Conservation (phyloP, 30 jellyfish, hydroid and myxozoan genomes). For the Sanderia malayensis region DNA sequence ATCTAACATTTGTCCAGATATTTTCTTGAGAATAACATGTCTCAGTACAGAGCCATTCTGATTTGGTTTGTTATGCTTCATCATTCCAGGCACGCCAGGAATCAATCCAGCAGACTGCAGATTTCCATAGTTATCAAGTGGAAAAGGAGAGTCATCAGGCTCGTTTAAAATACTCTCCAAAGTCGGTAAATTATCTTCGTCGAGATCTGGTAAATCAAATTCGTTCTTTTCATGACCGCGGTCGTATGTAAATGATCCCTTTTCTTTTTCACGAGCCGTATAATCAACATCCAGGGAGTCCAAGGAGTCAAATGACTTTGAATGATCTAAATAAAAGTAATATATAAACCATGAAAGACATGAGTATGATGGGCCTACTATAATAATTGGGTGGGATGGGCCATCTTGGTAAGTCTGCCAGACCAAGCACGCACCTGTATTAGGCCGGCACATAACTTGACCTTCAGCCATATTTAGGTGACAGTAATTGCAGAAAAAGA, state of each 20-base stretch:
- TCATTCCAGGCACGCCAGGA: constrained; percentile 68
- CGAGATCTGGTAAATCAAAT: constrained; percentile 79
- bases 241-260: constrained; percentile 57
- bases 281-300: constrained; percentile 79
- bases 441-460: no score
- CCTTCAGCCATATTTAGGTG: no score
- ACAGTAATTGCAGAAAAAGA: no score
- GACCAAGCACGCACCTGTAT: no score
- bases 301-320: constrained; percentile 68
- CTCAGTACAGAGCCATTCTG: constrained; percentile 92
- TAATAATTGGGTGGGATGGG: no score
- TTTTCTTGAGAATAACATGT: constrained; percentile 87
- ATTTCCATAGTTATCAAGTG: constrained; percentile 58
- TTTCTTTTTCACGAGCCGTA: constrained; percentile 37
- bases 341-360: no score
- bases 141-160: constrained; percentile 63
- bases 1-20: constrained; percentile 94
- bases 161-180: constrained; percentile 90
- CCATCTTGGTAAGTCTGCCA: no score
- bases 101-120: constrained; percentile 44
- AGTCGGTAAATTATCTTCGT: constrained; percentile 79
- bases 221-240: constrained; percentile 37
- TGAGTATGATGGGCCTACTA: no score
- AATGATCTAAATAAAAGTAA: constrained; percentile 19
- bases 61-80: constrained; percentile 56